Evolutionary conservation across 2,888 invertebrate species (phyloP), one percentile per base, ranked within the genome.

Genomic region (Pammene fasciana): DNA sequence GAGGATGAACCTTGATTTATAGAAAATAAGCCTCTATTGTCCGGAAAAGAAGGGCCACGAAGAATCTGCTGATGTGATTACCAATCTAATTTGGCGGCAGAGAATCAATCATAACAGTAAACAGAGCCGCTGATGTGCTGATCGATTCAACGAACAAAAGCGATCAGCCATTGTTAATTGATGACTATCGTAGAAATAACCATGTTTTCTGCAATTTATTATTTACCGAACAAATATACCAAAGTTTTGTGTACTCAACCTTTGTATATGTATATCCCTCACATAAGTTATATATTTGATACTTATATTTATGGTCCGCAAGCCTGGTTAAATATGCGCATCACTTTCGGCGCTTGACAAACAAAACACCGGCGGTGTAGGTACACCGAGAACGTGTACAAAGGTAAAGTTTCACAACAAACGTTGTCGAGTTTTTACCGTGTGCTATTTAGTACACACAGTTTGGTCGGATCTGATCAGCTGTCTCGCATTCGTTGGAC

Each of bases 111-210:
- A 77, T 72, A 65, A 41, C 56, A 61, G 64, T 16, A 71, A 68
- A 57, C 61, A 66, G 34, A 60, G 50, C 55, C 65, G 52, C 72
- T 71, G 68, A 68, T 71, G 54, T 71, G 71, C 72, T 73, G 74
- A 79, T 79, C 73, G 76, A 81, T 76, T 74, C 45, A 71, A 74
- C 74, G 73, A 72, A 74, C 75, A 71, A 72, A 72, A 68, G 36
- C 70, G 57, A 59, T 65, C 70, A 65, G 41, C 14, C 68, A 74
- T 75, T 72, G 50, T 71, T 75, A 68, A 74, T 76, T 74, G 74
- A 73, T 72, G 59, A 70, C 18, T 56, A 41, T 52, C 57, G 38
- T 68, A 36, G 52, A 46, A 59, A 64, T 43, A 56, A 41, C 46
- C 16, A 38, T 16, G 50, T 50, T n/a, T 52, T 41, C 61, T 54